Evolutionary conservation across 2,113 vertebrate species (phyloP), one percentile per base, ranked within the genome.

Genomic region (Ranitomeya imitator): DNA sequence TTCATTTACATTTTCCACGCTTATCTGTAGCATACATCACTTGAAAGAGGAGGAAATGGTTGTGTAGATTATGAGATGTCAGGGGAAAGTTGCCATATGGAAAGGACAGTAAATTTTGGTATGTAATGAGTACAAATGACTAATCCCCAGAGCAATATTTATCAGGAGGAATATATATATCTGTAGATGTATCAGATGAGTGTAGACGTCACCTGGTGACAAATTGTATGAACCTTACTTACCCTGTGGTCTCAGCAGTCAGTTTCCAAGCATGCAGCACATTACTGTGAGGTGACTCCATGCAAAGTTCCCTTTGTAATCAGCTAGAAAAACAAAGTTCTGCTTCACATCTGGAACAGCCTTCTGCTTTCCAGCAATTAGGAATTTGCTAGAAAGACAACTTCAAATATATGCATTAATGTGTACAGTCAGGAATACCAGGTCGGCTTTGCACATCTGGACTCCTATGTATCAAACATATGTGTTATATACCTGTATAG

Each of bases 11-110:
- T 63, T 86, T 86, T 86, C 57, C 59, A 63, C 26, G 73, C 85
- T 61, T 86, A 77, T 77, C 73, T 60, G 57, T 78, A 12, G 78
- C 57, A 76, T 77, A 77, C 12, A 86, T 86, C 71, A 86, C 71
- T 86, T 77, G 51, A 86, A 86, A 86, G 85, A 52, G 59, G 76
- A 86, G 71, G 85, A 78, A 86, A 86, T 86, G 19, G 73, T 77
- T 78, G 69, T 77, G 59, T 77, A 21, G 71, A 77, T 77, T 61
- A 86, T 63, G 73, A 86, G 85, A 86, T 21, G 57, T 77, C 57
- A 77, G 73, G 18, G 55, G 85, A 86, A 61, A 76, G 45, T 26
- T 15, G 69, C 71, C 57, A 63, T 77, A 76, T 86, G 73, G 82
- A 69, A 18, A 67, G 51, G 63, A 31, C 73, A 77, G 85, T 86